Evolutionary conservation across 2,888 invertebrate species (phyloP).

Genomic region (Anthophora plumipes): DNA sequence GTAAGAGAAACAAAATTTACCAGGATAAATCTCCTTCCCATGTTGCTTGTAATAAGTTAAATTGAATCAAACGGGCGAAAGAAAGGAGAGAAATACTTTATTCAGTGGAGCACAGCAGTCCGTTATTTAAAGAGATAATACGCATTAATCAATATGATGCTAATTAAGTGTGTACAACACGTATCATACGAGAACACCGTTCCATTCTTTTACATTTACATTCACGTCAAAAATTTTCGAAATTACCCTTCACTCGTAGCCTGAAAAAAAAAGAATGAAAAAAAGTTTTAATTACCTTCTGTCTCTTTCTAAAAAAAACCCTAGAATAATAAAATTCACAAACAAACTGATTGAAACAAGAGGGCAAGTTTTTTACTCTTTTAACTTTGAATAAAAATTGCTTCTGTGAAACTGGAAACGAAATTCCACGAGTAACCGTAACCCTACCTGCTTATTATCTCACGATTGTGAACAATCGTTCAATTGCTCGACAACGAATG

Average conservation of each 20-base stretch:
- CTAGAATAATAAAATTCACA: background rate
- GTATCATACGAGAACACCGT: background rate
- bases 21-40: no score
- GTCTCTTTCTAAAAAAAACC: no score
- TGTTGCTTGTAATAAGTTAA: no score
- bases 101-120: background rate
- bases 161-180: background rate
- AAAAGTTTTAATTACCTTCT: background rate
- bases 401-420: background rate
- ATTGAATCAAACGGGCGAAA: background rate
- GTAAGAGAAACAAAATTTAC: no score
- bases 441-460: background rate
- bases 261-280: background rate
- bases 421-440: background rate
- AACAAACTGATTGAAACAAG: background rate
- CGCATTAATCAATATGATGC: background rate
- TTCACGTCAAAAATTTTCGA: background rate
- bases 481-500: background rate
- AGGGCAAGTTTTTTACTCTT: background rate
- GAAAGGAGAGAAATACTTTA: background rate
- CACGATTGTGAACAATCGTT: background rate
- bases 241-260: background rate
- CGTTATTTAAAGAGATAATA: background rate
- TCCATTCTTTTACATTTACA: background rate
- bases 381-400: background rate